Evolutionary conservation across 2,113 vertebrate genomes (phyloP).

Genomic region (Marmota flaviventris): DNA sequence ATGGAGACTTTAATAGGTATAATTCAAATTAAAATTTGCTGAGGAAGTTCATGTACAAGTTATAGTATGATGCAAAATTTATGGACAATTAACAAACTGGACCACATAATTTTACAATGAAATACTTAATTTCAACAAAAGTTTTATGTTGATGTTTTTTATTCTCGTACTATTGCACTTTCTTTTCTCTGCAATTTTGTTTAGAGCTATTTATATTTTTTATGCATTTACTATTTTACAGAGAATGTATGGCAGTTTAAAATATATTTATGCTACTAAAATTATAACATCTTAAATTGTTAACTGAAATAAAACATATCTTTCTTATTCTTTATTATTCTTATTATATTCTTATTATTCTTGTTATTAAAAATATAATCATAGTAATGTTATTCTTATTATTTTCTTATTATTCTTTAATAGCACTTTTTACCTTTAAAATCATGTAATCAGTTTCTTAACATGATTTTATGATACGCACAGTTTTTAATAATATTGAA

Average conservation of each 20-base stretch:
- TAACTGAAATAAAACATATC: not conserved
- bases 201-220: not conserved
- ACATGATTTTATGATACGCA: not conserved
- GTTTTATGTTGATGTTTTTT: not conserved
- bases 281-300: not conserved
- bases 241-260: not conserved
- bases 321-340: not conserved
- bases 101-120: not conserved
- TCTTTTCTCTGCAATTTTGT: not conserved
- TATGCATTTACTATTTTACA: not conserved
- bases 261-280: not conserved
- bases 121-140: not conserved
- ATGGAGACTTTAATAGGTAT: not conserved
- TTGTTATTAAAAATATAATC: too few species aligned
- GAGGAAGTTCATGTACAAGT: not conserved
- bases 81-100: not conserved
- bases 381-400: too few species aligned
- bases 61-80: not conserved
- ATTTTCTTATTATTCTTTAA: not conserved
- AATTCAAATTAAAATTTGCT: not conserved
- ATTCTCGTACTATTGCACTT: not conserved
- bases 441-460: not conserved
- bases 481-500: not conserved
- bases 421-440: not conserved
- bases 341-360: too few species aligned